Evolutionary conservation across 2,888 invertebrate genomes (phyloP), one percentile per base, ranked within the genome.

Genomic region (Trypoxylon attenuatum): DNA sequence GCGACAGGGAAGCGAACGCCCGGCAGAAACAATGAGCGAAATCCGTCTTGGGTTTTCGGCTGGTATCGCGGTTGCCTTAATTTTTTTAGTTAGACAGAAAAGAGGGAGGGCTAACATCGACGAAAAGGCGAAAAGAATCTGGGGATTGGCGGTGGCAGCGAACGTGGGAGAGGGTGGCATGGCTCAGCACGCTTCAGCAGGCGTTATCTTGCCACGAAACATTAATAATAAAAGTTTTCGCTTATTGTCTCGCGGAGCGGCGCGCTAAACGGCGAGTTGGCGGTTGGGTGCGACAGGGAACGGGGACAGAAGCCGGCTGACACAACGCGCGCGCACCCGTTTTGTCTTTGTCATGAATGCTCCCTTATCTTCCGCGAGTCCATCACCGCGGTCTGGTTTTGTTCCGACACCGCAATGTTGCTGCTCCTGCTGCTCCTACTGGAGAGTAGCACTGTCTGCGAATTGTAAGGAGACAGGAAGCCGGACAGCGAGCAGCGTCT

Each of bases 401-500:
- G 79, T 79, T 74, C 71, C 52, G 67, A 66, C 64, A 39, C 42
- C 55, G 70, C 63, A 57, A 66, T 74, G n/a, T n/a, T n/a, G n/a
- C n/a, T n/a, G n/a, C n/a, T n/a, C n/a, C n/a, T n/a, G n/a, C n/a
- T n/a, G n/a, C n/a, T n/a, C n/a, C n/a, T n/a, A n/a, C n/a, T n/a
- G n/a, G n/a, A 69, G 71, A 75, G 72, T 71, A 68, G 71, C 76
- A 79, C 82, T 84, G 83, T 81, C 82, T 79, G 82, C 76, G 80
- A 82, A 84, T 85, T 84, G 84, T 84, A 81, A 84, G 83, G 81
- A 82, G 80, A 83, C 84, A 84, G 85, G 84, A 86, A 85, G 81
- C 82, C 82, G 82, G 82, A 82, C 75, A 81, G 77, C 75, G 72
- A 65, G 69, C 46, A 84, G 60, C 81, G 83, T 84, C 84, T 85